phyloP scores from a whole-genome alignment of 2,797 vertebrate genomes.

The Epinephelus malabaricus region DNA sequence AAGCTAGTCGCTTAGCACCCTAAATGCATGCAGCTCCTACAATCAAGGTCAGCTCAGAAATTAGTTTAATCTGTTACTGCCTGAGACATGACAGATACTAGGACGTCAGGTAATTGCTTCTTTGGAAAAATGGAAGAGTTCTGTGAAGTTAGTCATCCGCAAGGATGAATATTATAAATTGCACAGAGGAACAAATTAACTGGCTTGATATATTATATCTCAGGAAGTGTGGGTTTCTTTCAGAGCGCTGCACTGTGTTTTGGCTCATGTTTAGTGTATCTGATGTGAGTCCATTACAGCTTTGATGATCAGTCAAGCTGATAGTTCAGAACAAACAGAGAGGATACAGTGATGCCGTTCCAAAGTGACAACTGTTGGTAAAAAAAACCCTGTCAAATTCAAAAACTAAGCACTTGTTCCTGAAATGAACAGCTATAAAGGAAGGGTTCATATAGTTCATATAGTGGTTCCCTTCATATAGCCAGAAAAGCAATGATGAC shows the following conservation, averaged over 20 bases:
- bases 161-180: slow-evolving; percentile 80
- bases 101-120: slow-evolving; percentile 84
- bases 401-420: slow-evolving; percentile 33
- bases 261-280: slow-evolving; percentile 52
- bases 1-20: slow-evolving; percentile 54
- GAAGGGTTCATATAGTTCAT: not conserved
- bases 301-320: slow-evolving; percentile 59
- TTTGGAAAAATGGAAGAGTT: slow-evolving; percentile 79
- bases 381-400: slow-evolving; percentile 28
- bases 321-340: slow-evolving; percentile 50
- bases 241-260: slow-evolving; percentile 40
- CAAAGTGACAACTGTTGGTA: slow-evolving; percentile 37
- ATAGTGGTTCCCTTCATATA: no score
- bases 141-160: slow-evolving; percentile 78
- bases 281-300: slow-evolving; percentile 47
- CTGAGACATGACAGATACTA: slow-evolving; percentile 79
- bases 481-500: slow-evolving; percentile 16
- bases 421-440: slow-evolving; percentile 3
- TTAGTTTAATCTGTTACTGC: slow-evolving; percentile 84
- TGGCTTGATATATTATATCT: slow-evolving; percentile 74
- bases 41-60: slow-evolving; percentile 83
- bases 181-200: slow-evolving; percentile 77
- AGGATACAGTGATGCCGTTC: slow-evolving; percentile 22
- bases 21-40: slow-evolving; percentile 69
- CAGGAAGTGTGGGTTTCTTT: slow-evolving; percentile 60